Conservation (phyloP, 2,113 vertebrate species). For the Bos javanicus region DNA sequence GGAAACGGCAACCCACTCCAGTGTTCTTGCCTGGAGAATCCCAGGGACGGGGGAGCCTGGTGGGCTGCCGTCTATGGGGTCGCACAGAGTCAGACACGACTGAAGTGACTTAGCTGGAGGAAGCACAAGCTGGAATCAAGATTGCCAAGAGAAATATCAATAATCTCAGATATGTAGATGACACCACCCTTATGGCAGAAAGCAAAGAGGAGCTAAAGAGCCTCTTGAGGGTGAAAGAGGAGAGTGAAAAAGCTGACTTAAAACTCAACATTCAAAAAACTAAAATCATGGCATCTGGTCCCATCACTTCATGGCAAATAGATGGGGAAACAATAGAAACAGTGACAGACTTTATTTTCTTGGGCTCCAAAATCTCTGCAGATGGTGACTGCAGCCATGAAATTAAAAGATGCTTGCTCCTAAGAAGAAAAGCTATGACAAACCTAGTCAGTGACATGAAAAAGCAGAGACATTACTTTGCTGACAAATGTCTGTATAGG, state of each 20-base stretch:
- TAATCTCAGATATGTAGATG: neutral
- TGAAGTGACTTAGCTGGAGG: neutral
- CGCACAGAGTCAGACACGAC: too few relatives aligned
- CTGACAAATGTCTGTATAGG: neutral
- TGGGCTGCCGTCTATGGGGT: too few relatives aligned
- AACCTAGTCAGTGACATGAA: neutral
- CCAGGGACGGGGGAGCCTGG: too few relatives aligned
- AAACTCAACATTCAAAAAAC: neutral
- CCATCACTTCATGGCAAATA: neutral
- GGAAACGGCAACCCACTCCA: too few relatives aligned
- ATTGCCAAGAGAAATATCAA: neutral
- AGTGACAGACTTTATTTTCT: neutral
- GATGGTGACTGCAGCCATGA: neutral
- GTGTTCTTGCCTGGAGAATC: too few relatives aligned
- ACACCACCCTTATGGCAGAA: neutral
- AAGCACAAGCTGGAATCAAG: neutral
- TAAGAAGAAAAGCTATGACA: neutral
- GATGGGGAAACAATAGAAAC: neutral
- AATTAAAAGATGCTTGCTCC: neutral
- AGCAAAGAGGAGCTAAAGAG: neutral
- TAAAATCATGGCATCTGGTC: neutral
- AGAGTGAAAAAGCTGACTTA: neutral
- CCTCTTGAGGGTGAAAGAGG: neutral
- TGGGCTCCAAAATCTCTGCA: neutral
- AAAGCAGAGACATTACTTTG: neutral